These are phyloP conservation scores for Nudaria mundana DNA, from an alignment of 2,888 invertebrate genomes.

Conservation along the genomic window DNA sequence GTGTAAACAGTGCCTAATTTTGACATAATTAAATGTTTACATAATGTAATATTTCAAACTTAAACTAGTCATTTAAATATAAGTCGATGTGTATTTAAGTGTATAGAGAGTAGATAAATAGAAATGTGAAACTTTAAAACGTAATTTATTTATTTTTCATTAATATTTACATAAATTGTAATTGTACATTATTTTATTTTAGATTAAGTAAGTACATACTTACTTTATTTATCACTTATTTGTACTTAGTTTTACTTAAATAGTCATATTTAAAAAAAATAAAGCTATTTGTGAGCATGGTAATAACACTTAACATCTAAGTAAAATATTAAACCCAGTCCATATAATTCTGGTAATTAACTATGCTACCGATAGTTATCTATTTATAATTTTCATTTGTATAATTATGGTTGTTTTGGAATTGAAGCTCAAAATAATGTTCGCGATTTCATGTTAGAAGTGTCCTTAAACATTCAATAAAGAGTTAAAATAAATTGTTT, in stretches of 20 bases:
- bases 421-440: constrained; percentile 58
- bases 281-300: no score
- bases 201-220: neutral
- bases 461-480: constrained; percentile 66
- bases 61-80: constrained; percentile 38
- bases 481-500: constrained; percentile 40
- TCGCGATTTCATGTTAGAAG: constrained; percentile 66
- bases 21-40: no score
- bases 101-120: constrained; percentile 21
- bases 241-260: no score
- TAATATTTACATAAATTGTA: constrained; percentile 1
- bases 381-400: neutral
- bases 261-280: no score
- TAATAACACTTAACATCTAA: no score
- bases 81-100: no score
- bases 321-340: no score
- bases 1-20: no score
- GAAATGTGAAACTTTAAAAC: constrained; percentile 14
- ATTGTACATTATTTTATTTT: constrained; percentile 10
- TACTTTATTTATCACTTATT: constrained; percentile 23
- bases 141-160: constrained; percentile 22
- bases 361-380: neutral
- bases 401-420: constrained; percentile 46
- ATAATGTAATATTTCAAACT: no score
- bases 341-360: no score